Conservation (phyloP, 2,113 vertebrate species). For the Willisornis vidua region DNA sequence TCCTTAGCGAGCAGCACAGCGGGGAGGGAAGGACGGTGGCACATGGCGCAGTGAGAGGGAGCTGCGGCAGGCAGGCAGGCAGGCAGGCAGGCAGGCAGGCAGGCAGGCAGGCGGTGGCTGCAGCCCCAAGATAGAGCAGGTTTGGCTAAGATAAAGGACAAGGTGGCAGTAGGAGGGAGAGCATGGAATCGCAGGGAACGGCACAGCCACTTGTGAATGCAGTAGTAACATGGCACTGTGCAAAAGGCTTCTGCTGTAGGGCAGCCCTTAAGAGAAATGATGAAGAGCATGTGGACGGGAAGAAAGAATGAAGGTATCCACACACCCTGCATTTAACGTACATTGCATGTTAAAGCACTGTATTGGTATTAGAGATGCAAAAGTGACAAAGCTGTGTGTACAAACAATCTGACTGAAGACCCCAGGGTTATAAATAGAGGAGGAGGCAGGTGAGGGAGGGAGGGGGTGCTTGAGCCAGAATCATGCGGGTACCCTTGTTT, state of each 20-base stretch:
- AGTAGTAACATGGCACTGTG: rapidly evolving
- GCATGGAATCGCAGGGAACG: rapidly evolving
- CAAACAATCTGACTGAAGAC: background rate
- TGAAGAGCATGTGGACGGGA: too few relatives aligned
- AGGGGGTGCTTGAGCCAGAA: background rate
- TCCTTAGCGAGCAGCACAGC: background rate
- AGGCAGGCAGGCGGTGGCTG: background rate
- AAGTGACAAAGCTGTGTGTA: background rate
- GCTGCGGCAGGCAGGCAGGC: background rate
- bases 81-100: background rate
- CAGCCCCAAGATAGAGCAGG: background rate
- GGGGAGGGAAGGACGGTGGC: background rate
- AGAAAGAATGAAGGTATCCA: background rate
- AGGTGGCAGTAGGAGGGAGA: background rate
- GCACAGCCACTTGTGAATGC: background rate
- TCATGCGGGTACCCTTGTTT: background rate
- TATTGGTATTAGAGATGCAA: background rate
- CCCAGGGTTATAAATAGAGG: background rate
- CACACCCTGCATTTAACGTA: background rate
- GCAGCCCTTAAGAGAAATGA: background rate
- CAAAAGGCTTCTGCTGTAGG: background rate
- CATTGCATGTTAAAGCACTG: background rate
- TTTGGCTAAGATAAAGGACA: background rate
- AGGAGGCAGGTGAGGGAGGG: background rate
- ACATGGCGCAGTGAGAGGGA: background rate